These are phyloP conservation scores for Psilopsiagon aurifrons DNA, from an alignment of 2,113 vertebrate species.

Conservation along the genomic window DNA sequence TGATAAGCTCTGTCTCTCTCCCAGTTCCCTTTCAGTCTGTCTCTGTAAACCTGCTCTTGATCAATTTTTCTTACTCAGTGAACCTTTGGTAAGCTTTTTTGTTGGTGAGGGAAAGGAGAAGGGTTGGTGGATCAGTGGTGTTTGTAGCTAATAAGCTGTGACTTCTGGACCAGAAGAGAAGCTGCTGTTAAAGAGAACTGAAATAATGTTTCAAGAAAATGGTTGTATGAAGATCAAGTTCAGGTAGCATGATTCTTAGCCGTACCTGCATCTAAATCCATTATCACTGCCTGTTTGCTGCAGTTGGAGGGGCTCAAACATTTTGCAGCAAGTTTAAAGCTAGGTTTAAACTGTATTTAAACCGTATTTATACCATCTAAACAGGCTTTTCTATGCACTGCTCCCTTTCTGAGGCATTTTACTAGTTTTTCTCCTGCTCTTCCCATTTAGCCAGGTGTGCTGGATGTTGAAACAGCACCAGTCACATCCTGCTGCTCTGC, in stretches of 20 bases:
- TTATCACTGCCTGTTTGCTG: not conserved
- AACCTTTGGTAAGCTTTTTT: not conserved
- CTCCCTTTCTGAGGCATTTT: not conserved
- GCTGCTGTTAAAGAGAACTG: not conserved
- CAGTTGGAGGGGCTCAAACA: accelerated
- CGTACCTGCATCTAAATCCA: not conserved
- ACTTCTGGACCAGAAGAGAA: not conserved
- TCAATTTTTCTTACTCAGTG: not conserved
- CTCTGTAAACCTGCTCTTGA: not conserved
- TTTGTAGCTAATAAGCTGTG: not conserved
- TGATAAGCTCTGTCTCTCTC: not conserved
- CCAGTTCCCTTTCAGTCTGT: not conserved
- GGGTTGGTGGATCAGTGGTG: not conserved
- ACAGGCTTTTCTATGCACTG: not conserved
- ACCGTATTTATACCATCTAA: not conserved
- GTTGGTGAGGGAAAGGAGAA: not conserved
- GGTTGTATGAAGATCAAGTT: not conserved
- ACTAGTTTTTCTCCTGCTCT: not conserved
- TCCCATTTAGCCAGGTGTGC: not conserved
- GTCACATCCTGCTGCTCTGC: accelerated
- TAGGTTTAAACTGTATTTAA: not conserved
- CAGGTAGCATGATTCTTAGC: not conserved
- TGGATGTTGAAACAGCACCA: not conserved
- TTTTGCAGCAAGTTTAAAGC: not conserved
- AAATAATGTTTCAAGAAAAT: not conserved